A percentile compares a stretch with the other conserved stretches of the same genome.
Conservation (phyloP, 2,113 vertebrate species). For the Ophiodon elongatus region DNA sequence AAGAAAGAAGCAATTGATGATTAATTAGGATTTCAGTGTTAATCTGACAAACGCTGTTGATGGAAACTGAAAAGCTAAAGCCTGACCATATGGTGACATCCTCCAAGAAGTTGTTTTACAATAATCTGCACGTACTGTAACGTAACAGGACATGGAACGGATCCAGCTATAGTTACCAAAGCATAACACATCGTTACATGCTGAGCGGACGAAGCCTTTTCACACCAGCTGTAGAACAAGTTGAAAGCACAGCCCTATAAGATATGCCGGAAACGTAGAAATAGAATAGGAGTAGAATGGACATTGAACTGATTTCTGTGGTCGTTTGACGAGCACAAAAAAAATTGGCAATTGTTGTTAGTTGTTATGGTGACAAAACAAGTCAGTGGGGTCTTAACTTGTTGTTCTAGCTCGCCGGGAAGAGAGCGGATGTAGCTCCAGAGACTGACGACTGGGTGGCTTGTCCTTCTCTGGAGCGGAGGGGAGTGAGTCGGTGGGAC, state of each 20-base stretch:
- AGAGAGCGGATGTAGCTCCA: no score
- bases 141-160: conserved; percentile 24
- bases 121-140: conserved; percentile 39
- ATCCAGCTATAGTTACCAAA: conserved; percentile 14
- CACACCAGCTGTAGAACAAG: conserved; percentile 31
- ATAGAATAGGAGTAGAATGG: background rate
- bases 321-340: background rate
- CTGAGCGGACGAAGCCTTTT: conserved; percentile 47
- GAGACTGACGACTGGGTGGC: no score
- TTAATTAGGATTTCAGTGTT: conserved; percentile 10
- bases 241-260: conserved; percentile 22
- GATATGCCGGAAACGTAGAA: background rate
- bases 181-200: conserved; percentile 48
- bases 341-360: background rate
- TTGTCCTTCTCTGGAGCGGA: no score
- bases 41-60: background rate
- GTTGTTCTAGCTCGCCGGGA: background rate
- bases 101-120: conserved; percentile 5
- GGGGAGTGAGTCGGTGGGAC: no score
- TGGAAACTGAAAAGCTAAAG: background rate
- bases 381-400: background rate
- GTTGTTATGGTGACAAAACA: background rate
- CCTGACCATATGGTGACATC: conserved; percentile 7
- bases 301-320: background rate
- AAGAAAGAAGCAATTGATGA: background rate